Base-by-base conservation (phyloP, 2,797 vertebrate genomes). In the Parambassis ranga region DNA sequence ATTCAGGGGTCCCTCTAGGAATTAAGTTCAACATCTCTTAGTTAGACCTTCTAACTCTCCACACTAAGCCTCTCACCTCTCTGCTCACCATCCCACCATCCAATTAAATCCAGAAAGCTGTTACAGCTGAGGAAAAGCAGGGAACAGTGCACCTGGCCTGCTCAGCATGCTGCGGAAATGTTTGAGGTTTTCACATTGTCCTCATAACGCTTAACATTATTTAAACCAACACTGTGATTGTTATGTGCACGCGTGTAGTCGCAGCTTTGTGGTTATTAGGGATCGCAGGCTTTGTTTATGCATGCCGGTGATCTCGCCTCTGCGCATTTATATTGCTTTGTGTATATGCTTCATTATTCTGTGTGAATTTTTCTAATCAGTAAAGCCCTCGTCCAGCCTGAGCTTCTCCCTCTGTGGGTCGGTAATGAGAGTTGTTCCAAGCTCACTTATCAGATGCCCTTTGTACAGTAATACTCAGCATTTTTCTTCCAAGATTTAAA, bases 71-170 rank as follows among this genome's bases (percentile, higher is more conserved):
- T 64, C 80, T 88, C 85, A 85, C 86, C 87, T 85, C 75, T 75
- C 72, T 41, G 85, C 81, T 78, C 75, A 48, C 37, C 59, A 67
- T 77, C 75, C 69, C 72, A 75, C 81, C 65, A 81, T 86, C 90
- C 89, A 91, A 90, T 92, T 92, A 91, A 90, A 86, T 69, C 55
- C 57, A 80, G 65, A 84, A 76, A 79, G 66, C 74, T 70, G 73
- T 78, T 65, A 62, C 76, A 52, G 76, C 79, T 51, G 42, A 66
- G 56, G 52, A 35, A 63, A 65, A 60, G n/a, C n/a, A 46, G 38
- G 60, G 60, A 76, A 52, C 32, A 28, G 52, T 24, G 58, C 65
- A 75, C 63, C 58, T 58, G 62, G 36, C 75, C 63, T 83, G 82
- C 78, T 83, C 75, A 82, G 84, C 77, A 84, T 80, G 79, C 73